Percentiles rank a stretch among this genome's conserved stretches.
phyloP scores from a whole-genome alignment of 2,113 vertebrate species.

The Alethe castanea region DNA sequence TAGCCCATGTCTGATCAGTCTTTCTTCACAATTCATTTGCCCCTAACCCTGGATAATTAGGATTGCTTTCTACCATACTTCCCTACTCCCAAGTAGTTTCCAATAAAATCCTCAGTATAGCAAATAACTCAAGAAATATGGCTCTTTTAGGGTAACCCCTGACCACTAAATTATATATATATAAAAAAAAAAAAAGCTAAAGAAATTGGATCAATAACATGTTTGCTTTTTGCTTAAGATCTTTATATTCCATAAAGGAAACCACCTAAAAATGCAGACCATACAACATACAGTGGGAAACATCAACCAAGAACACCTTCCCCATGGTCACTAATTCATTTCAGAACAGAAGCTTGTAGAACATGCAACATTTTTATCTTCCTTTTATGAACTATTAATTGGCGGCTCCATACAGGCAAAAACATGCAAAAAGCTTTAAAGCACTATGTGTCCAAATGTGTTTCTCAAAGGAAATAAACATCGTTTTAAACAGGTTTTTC shows the following conservation, averaged over 20 bases:
- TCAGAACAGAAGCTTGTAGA: background rate
- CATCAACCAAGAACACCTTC: background rate
- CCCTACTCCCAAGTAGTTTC: background rate
- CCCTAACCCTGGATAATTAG: slow-evolving; percentile 41
- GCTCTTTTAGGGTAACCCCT: background rate
- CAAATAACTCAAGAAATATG: background rate
- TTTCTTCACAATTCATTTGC: slow-evolving; percentile 36
- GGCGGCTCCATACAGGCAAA: background rate
- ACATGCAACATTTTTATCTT: background rate
- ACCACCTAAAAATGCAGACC: background rate
- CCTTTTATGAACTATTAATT: background rate
- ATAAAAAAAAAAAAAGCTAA: too few species aligned
- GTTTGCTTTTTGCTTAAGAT: background rate
- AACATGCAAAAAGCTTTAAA: background rate
- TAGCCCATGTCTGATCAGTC: slow-evolving; percentile 27
- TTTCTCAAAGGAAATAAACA: background rate
- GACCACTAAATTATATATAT: background rate
- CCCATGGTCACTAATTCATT: background rate
- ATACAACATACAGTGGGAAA: background rate
- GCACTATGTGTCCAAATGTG: background rate
- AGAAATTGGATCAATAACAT: background rate
- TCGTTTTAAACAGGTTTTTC: background rate
- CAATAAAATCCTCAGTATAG: background rate
- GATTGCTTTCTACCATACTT: background rate
- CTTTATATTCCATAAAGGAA: background rate